Evolutionary conservation across 2,113 vertebrate species (phyloP), one percentile per base, ranked within the genome.

Genomic region (Anas platyrhynchos): DNA sequence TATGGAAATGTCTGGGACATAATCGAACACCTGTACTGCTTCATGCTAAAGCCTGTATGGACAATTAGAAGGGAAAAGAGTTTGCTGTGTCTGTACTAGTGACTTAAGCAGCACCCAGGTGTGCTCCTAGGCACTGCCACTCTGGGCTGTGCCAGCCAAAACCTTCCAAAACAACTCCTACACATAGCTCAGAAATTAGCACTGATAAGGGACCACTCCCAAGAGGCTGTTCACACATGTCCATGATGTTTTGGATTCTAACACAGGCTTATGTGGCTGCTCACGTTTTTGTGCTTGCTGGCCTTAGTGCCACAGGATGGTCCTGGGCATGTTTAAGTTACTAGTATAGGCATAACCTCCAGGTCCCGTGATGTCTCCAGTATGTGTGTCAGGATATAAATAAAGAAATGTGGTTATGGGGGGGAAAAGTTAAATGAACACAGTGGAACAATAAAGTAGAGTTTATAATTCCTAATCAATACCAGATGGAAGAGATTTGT

Each of bases 401-500:
- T 13, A 86, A 38, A 83, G 23, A 91, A 91, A 89, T 63, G 59
- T 73, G 15, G 22, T 86, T 94, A 25, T 23, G 26, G 46, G 20
- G n/a, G 43, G 36, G 31, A 69, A 86, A 74, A 55, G 22, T 55
- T 71, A 88, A 80, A 80, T 81, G 55, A 96, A 86, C 68, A 74
- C 22, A 56, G 52, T 80, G 56, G 79, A 93, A 77, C 83, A 81
- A 81, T 93, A 77, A 82, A 74, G 36, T 9, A 48, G 76, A 86
- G 8, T 4, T 91, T 86, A 31, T 67, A 71, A 90, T 78, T 93
- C 68, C 65, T 90, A 78, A 93, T 91, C 88, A 81, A 83, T 83
- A 72, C 52, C 82, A 93, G 88, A 81, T 81, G 76, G 85, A 83
- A 75, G 52, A 86, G 59, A 75, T 95, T 90, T 86, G 68, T 83